A percentile compares a stretch with the other conserved stretches of the same genome.
Evolutionary conservation across 1,140 invertebrate genomes (phyloP).

Genomic region (Nebria ingens): DNA sequence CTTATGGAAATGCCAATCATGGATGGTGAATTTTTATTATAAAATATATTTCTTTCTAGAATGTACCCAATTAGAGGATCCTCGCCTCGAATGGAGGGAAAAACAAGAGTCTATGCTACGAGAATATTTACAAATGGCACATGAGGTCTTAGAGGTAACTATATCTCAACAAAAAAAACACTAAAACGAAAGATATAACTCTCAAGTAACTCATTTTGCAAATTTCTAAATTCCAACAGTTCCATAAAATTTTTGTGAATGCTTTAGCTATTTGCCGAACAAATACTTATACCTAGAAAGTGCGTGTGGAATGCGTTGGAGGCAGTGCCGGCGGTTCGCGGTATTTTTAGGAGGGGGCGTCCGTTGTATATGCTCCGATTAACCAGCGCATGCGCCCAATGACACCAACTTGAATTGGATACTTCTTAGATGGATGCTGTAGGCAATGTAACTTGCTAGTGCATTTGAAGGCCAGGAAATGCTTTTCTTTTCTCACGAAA

Average conservation of each 20-base stretch:
- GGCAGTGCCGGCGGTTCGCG: neutral
- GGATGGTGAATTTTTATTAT: neutral
- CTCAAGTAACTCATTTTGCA: no score
- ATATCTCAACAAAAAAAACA: neutral
- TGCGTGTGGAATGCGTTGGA: neutral
- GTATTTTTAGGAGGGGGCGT: no score
- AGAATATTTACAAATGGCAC: constrained; percentile 88
- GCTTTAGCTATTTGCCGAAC: no score
- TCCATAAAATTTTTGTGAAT: no score
- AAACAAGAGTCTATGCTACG: constrained; percentile 94
- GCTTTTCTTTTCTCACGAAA: neutral
- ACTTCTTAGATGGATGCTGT: no score
- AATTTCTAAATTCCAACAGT: no score
- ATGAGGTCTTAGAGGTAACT: constrained; percentile 83
- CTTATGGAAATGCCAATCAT: no score
- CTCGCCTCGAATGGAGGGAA: constrained; percentile 86
- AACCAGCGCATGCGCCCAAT: neutral
- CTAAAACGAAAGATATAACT: no score
- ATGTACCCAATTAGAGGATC: constrained; percentile 91
- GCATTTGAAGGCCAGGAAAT: neutral
- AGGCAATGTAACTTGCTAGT: neutral
- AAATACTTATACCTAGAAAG: no score
- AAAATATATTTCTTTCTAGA: constrained; percentile 50
- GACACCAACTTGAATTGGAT: neutral
- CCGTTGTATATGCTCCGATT: no score